phyloP scores from a whole-genome alignment of 2,797 vertebrate genomes.

The Gila robusta region DNA sequence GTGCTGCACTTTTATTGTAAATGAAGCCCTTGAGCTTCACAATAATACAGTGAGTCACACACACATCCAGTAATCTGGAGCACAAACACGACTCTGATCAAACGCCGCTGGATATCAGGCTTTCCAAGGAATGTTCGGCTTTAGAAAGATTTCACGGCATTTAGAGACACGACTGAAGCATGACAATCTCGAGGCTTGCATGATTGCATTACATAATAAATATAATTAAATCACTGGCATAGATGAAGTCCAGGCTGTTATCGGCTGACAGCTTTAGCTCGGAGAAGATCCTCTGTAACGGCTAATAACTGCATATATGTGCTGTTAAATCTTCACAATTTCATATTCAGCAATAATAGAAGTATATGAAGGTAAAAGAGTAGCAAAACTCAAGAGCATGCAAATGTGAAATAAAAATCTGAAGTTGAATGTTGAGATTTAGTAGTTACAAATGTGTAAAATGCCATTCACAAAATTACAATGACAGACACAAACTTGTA shows the following conservation, averaged over 20 bases:
- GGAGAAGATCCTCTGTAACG: background rate
- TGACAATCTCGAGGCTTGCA: constrained; percentile 73
- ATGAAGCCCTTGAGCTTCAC: background rate
- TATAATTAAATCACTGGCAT: constrained; percentile 68
- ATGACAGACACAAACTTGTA: too few species aligned
- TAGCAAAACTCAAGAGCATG: too few species aligned
- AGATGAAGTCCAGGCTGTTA: background rate
- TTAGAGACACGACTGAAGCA: background rate
- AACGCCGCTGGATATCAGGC: background rate
- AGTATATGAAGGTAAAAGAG: too few species aligned
- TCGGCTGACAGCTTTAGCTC: background rate
- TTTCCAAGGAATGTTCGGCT: background rate
- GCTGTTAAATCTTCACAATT: background rate
- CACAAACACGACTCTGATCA: background rate
- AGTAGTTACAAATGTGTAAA: too few species aligned
- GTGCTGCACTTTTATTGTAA: background rate
- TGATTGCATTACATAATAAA: constrained; percentile 76
- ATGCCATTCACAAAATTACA: too few species aligned
- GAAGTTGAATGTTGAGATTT: too few species aligned
- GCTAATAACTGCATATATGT: background rate
- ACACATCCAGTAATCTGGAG: background rate
- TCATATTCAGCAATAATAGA: background rate
- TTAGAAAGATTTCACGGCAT: background rate
- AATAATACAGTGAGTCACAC: constrained; percentile 2
- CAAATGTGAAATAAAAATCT: too few species aligned